These are phyloP conservation scores for Jaculus jaculus DNA, from an alignment of 2,113 vertebrate species.

Conservation along the genomic window DNA sequence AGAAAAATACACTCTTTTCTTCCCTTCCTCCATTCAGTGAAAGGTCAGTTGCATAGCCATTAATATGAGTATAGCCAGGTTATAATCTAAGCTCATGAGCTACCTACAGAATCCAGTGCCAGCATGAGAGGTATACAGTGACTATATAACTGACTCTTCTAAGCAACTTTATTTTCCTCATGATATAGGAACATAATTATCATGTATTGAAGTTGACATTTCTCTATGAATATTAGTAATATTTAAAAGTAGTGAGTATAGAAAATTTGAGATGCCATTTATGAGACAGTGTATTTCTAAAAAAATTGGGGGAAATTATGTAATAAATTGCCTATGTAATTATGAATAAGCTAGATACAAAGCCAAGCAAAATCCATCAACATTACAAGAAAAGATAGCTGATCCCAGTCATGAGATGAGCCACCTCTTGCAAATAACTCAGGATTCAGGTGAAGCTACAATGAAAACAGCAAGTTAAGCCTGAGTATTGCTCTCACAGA, in stretches of 20 bases:
- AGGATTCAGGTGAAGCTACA: too few relatives aligned
- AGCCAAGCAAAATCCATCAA: too few relatives aligned
- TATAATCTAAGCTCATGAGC: neutral
- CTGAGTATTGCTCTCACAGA: too few relatives aligned
- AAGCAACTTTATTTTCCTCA: constrained; percentile 22
- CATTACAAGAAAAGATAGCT: too few relatives aligned
- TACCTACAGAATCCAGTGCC: neutral
- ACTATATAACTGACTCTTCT: neutral
- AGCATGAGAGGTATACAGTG: neutral
- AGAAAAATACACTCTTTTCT: neutral
- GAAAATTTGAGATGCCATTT: neutral
- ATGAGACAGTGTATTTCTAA: neutral
- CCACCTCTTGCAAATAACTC: too few relatives aligned
- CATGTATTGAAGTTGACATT: neutral
- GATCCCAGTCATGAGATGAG: too few relatives aligned
- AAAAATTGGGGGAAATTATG: neutral
- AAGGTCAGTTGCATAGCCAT: neutral
- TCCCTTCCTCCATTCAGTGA: fast-evolving
- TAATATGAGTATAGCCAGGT: neutral
- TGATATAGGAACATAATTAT: neutral
- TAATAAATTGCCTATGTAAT: neutral
- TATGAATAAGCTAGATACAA: too few relatives aligned
- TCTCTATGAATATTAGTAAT: neutral
- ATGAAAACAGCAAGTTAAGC: too few relatives aligned
- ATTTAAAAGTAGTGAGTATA: neutral